phyloP scores from a whole-genome alignment of 2,797 vertebrate species.

The Podarcis siculus region DNA sequence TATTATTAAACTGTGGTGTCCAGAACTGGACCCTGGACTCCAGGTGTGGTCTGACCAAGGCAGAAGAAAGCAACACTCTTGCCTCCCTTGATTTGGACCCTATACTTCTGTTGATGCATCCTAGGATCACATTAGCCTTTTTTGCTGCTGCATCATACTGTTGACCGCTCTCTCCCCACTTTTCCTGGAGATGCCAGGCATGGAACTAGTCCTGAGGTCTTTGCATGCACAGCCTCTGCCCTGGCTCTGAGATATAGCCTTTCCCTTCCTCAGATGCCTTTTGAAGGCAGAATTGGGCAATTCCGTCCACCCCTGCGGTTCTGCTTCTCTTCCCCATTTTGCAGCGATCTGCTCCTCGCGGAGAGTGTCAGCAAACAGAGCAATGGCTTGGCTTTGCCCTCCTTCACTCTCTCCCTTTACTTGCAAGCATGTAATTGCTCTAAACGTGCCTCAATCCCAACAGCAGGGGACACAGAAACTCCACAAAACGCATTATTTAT shows the following conservation, averaged over 20 bases:
- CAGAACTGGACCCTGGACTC: too few relatives aligned
- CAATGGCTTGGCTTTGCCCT: not conserved
- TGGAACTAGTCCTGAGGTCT: not conserved
- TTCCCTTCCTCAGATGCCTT: not conserved
- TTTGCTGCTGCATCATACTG: too few relatives aligned
- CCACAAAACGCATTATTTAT: not conserved
- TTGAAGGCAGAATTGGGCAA: not conserved
- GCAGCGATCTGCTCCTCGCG: not conserved
- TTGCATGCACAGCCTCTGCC: not conserved
- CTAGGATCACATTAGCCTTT: too few relatives aligned
- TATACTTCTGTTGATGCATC: too few relatives aligned
- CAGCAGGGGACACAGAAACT: not conserved
- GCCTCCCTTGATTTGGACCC: too few relatives aligned
- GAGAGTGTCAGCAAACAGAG: too few relatives aligned
- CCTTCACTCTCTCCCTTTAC: too few relatives aligned
- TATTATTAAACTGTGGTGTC: too few relatives aligned
- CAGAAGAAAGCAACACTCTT: too few relatives aligned
- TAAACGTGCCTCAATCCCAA: not conserved
- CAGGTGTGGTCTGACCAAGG: too few relatives aligned
- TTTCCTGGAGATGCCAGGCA: too few relatives aligned
- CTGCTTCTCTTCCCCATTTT: not conserved
- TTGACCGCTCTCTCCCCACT: too few relatives aligned
- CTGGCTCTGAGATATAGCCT: not conserved
- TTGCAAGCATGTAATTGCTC: not conserved
- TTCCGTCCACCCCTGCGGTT: not conserved